Percentiles rank a stretch among this genome's conserved stretches.
Conservation (phyloP, 2,797 vertebrate genomes). For the Otolemur crassicaudatus region DNA sequence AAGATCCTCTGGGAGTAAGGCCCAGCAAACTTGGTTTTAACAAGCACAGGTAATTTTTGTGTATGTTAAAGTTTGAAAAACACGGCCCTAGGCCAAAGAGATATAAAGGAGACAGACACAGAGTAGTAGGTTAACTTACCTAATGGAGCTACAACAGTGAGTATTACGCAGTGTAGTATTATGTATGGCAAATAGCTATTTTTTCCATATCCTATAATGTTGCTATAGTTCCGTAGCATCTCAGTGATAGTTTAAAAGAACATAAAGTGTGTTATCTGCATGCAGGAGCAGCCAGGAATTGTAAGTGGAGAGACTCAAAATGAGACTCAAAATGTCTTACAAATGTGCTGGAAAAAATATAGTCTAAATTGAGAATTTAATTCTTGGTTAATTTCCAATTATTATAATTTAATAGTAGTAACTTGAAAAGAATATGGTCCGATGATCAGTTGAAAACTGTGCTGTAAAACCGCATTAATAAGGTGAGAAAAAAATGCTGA, state of each 20-base stretch:
- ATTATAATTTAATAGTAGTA: conserved; percentile 45
- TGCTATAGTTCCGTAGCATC: background rate
- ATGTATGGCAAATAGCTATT: background rate
- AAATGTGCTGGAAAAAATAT: background rate
- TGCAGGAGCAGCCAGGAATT: background rate
- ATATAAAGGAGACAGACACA: background rate
- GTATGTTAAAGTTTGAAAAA: conserved; percentile 17
- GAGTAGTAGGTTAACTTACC: background rate
- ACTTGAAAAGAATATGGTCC: conserved; percentile 35
- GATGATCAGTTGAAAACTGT: conserved; percentile 34
- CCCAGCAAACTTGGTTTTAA: background rate
- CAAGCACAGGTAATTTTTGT: background rate
- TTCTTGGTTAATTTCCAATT: conserved; percentile 54
- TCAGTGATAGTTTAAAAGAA: background rate
- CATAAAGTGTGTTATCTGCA: background rate
- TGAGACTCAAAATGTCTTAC: background rate
- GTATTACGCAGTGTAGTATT: background rate
- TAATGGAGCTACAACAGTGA: background rate
- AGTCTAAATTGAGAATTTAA: conserved; percentile 41
- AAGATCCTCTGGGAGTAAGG: background rate
- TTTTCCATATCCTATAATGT: background rate
- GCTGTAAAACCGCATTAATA: conserved; percentile 22
- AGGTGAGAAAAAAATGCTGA: background rate
- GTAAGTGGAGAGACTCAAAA: background rate
- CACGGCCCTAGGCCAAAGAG: background rate